phyloP scores from a whole-genome alignment of 2,113 vertebrate genomes.

The Sapayoa aenigma region DNA sequence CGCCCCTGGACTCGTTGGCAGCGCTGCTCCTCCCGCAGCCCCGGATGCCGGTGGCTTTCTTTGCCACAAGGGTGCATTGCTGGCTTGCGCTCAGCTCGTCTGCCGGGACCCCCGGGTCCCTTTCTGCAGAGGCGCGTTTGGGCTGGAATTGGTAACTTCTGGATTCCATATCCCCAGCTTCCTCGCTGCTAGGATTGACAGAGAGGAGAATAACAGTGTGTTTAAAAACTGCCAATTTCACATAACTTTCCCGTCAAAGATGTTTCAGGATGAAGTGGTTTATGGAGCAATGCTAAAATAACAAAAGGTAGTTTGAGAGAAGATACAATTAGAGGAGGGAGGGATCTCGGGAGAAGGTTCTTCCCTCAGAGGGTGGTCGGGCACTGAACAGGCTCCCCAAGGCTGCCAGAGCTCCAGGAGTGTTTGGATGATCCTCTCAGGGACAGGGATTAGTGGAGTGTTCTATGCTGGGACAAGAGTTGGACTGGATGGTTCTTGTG shows the following conservation, averaged over 20 bases:
- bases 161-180: neutral
- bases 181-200: neutral
- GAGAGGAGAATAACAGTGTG: neutral
- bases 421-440: rapidly evolving
- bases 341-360: neutral
- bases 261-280: neutral
- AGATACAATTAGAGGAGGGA: neutral
- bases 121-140: neutral
- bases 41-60: neutral
- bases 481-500: rapidly evolving
- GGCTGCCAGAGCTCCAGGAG: neutral
- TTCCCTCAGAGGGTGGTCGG: neutral
- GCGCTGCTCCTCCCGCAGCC: neutral
- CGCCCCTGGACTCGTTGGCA: rapidly evolving
- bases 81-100: neutral
- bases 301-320: neutral
- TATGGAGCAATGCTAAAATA: neutral
- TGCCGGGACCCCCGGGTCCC: neutral
- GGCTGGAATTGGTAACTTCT: neutral
- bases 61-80: neutral
- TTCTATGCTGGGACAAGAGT: neutral
- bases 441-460: neutral
- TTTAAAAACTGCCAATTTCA: neutral
- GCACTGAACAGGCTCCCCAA: neutral
- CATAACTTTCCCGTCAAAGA: neutral